A percentile compares a stretch with the other conserved stretches of the same genome.
phyloP scores from a whole-genome alignment of 2,797 vertebrate genomes.

The Oreochromis grahami region DNA sequence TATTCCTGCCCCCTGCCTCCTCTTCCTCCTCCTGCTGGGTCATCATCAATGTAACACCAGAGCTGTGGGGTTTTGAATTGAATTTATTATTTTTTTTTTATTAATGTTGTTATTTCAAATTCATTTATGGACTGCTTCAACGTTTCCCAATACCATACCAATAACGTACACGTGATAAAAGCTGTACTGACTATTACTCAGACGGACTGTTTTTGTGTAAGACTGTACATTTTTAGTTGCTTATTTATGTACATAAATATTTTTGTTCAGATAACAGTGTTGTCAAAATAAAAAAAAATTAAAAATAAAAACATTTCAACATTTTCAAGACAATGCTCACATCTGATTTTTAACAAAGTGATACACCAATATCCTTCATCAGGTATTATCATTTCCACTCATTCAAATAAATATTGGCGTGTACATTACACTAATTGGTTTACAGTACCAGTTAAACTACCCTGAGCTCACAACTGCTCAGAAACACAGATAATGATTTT shows the following conservation, averaged over 20 bases:
- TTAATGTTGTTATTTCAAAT: conserved; percentile 31
- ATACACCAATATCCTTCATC: not conserved
- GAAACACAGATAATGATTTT: conserved; percentile 11
- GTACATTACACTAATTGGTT: conserved; percentile 4
- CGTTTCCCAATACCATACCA: conserved; percentile 46
- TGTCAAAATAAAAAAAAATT: conserved; percentile 66
- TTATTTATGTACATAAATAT: conserved; percentile 79
- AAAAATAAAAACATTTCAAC: conserved; percentile 16
- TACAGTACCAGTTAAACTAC: not conserved
- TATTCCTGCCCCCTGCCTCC: conserved; percentile 20
- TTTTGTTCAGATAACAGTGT: conserved; percentile 71
- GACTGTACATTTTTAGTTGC: conserved; percentile 73
- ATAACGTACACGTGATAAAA: conserved; percentile 50
- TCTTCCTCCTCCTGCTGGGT: not conserved
- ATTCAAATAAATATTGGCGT: conserved; percentile 20
- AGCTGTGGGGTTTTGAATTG: conserved; percentile 47
- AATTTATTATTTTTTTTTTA: conserved; percentile 1
- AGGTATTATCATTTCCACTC: not conserved
- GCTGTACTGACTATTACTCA: conserved; percentile 49
- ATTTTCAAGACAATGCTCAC: conserved; percentile 63
- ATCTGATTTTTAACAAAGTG: not conserved
- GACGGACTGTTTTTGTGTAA: conserved; percentile 49
- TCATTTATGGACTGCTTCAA: conserved; percentile 66
- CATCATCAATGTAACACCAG: conserved; percentile 32
- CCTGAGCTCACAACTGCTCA: not conserved